Conservation (phyloP, 2,888 invertebrate genomes). For the Sclerodermus sp. region DNA sequence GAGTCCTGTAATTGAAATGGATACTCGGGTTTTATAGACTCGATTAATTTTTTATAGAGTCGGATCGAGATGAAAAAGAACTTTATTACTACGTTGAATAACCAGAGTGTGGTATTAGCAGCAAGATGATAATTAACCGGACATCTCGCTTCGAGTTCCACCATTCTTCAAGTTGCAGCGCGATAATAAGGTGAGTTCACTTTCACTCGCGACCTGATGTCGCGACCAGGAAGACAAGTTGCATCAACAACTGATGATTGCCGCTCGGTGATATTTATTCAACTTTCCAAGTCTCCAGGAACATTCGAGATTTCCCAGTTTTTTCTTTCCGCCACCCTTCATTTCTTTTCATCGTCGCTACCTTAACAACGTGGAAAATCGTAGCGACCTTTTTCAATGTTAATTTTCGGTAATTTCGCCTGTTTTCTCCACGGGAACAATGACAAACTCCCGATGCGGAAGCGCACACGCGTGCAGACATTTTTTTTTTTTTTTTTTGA, state of each 20-base stretch:
- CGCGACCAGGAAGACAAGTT: conserved; percentile 42
- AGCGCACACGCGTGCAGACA: too few relatives aligned
- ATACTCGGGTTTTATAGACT: too few relatives aligned
- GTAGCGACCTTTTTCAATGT: too few relatives aligned
- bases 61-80: too few relatives aligned
- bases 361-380: too few relatives aligned
- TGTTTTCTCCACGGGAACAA: neutral
- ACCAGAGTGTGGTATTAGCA: neutral
- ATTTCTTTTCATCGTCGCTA: too few relatives aligned
- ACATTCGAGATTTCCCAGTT: too few relatives aligned
- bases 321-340: too few relatives aligned
- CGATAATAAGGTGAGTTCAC: conserved; percentile 39
- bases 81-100: too few relatives aligned
- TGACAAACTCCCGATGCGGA: neutral
- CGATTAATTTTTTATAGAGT: too few relatives aligned
- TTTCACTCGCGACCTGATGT: conserved; percentile 44
- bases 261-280: conserved; percentile 21
- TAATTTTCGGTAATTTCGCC: too few relatives aligned
- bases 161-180: conserved; percentile 27
- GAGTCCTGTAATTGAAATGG: conserved; percentile 43
- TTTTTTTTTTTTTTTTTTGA: too few relatives aligned
- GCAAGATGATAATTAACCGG: conserved; percentile 25
- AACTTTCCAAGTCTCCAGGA: conserved; percentile 20
- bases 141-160: conserved; percentile 33
- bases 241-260: conserved; percentile 31